Base-by-base conservation (phyloP, 2,888 invertebrate species). In the Marronus borbonicus region DNA sequence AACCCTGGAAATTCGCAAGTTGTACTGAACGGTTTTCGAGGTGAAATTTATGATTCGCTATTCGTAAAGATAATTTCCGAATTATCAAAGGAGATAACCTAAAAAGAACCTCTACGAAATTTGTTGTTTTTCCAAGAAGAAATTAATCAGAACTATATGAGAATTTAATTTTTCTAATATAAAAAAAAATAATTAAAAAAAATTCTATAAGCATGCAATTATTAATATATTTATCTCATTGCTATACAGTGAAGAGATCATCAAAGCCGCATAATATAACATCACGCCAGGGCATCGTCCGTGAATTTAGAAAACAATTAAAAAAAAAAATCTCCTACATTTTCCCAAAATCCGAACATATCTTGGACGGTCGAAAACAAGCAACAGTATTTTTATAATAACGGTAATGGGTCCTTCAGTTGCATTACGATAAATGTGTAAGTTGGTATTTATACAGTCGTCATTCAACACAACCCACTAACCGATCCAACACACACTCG, bases 281-380 rank as follows among this genome's bases (percentile, higher is more conserved):
- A 55, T 66, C n/a, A 50, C 55, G 68, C 44, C 68, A 70, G 77
- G 77, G 70, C 68, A 77, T 77, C 77, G 70, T 69, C 66, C 76
- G 66, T 76, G 44, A 62, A 69, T 64, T 76, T 39, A 70, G 55
- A 70, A 55, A 68, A 68, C 68, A 68, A 31, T 68, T 12, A 1
- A 7, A 52, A 52, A 28, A 28, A 52, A 55, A 52, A 52, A 55
- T 55, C 14, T 49, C 39, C 17, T 58, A 36, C 39, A 12, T 55
- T 12, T 55, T 7, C n/a, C 10, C 39, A 28, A 68, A 14, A 17
- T 24, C 50, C 14, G 52, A 36, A 64, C 64, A 64, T 64, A 28
- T 28, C 36, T 66, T 39, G 14, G n/a, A 39, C 31, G 36, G 39
- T 5, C 31, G 17, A 66, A 66, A 28, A n/a, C 44, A 20, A 60